Conservation (phyloP, 2,113 vertebrate species). For the Chloroceryle aenea region DNA sequence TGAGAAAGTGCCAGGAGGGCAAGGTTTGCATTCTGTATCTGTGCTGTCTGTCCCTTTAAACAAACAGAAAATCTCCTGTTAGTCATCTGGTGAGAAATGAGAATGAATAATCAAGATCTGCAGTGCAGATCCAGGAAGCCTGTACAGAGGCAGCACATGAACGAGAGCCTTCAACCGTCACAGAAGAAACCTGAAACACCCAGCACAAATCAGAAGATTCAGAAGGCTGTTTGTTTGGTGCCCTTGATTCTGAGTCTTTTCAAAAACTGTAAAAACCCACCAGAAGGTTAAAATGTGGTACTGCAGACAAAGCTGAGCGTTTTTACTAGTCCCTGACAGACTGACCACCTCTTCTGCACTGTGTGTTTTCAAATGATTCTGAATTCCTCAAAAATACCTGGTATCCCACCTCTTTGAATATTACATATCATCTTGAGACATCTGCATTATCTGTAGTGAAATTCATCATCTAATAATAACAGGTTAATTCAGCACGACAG, state of each 20-base stretch:
- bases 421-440: background rate
- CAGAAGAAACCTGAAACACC: background rate
- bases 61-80: background rate
- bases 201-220: background rate
- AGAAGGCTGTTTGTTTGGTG: background rate
- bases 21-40: conserved; percentile 54
- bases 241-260: background rate
- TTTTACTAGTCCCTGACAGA: background rate
- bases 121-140: background rate
- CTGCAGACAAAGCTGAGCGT: background rate
- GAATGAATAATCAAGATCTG: background rate
- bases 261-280: background rate
- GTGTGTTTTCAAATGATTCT: background rate
- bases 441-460: background rate
- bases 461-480: background rate
- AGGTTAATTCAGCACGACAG: background rate
- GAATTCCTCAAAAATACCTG: background rate
- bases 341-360: background rate
- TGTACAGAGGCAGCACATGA: background rate
- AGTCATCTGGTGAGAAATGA: background rate
- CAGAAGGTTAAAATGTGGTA: background rate
- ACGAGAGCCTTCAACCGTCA: background rate
- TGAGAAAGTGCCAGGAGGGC: conserved; percentile 69
- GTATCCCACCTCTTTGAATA: background rate
- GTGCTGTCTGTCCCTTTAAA: conserved; percentile 48